Percentiles rank a stretch among this genome's conserved stretches.
Conservation (phyloP, 2,113 vertebrate genomes). For the Trichechus manatus region DNA sequence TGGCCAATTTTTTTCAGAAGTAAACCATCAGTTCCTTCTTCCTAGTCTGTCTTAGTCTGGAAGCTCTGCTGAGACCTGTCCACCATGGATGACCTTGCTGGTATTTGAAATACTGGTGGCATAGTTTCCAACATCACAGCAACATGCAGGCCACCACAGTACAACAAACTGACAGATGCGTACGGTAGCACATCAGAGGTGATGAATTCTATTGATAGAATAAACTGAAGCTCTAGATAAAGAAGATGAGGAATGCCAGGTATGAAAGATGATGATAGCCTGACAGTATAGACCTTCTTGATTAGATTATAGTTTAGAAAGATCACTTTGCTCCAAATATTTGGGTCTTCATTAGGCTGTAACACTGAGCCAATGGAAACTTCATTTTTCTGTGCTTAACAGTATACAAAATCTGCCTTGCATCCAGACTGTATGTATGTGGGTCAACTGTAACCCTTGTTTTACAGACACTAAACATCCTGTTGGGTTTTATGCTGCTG, state of each 20-base stretch:
- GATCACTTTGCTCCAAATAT: neutral
- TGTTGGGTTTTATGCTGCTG: accelerated
- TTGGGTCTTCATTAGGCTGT: neutral
- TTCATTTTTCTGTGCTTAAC: neutral
- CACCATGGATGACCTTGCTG: too few species aligned
- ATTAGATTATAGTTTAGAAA: neutral
- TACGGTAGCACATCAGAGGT: neutral
- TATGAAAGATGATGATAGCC: neutral
- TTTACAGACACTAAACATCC: neutral
- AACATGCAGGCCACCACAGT: too few species aligned
- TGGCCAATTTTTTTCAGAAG: too few species aligned
- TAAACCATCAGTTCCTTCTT: too few species aligned
- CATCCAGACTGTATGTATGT: neutral
- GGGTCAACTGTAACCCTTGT: neutral
- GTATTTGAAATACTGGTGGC: too few species aligned
- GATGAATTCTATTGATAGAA: neutral
- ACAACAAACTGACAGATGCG: too few species aligned
- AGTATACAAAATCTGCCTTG: neutral
- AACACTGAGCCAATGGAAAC: neutral
- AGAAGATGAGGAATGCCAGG: neutral
- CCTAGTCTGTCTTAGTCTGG: too few species aligned
- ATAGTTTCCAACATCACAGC: too few species aligned
- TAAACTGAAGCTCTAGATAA: neutral
- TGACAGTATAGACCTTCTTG: neutral
- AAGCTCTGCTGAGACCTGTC: too few species aligned